Percentiles rank a stretch among this genome's conserved stretches.
Conservation (phyloP, 1,140 invertebrate genomes). For the Panulirus ornatus region DNA sequence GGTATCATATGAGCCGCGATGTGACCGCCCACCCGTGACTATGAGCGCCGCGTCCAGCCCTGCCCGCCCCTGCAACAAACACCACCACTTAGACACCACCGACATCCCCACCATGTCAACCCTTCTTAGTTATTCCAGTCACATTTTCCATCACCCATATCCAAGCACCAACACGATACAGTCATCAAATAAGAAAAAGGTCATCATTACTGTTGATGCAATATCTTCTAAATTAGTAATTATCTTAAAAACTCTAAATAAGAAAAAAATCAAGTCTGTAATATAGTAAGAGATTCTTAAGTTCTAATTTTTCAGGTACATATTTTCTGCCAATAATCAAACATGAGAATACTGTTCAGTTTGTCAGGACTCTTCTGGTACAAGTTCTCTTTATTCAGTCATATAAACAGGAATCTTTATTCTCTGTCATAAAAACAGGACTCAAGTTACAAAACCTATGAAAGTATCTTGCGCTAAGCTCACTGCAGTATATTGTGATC, state of each 20-base stretch:
- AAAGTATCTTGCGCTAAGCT: no score
- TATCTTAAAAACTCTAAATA: background rate
- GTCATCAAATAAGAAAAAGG: background rate
- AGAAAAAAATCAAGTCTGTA: background rate
- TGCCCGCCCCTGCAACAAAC: constrained; percentile 72
- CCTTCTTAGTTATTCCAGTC: background rate
- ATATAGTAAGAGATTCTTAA: no score
- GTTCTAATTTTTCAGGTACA: no score
- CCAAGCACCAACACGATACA: background rate
- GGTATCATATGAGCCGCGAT: constrained; percentile 65
- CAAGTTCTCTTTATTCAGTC: no score
- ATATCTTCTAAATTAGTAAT: background rate
- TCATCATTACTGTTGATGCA: background rate
- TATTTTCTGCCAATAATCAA: no score
- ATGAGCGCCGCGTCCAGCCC: constrained; percentile 54
- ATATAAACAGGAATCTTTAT: no score
- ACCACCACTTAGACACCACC: constrained; percentile 60
- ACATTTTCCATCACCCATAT: constrained; percentile 2
- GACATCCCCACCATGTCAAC: background rate
- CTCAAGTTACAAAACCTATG: no score
- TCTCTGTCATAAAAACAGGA: no score
- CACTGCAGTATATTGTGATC: no score
- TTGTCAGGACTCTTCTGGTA: no score
- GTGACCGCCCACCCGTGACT: constrained; percentile 52
- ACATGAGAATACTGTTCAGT: no score